Base-by-base conservation (phyloP, 2,797 vertebrate genomes). In the Malacoctenus gilli region DNA sequence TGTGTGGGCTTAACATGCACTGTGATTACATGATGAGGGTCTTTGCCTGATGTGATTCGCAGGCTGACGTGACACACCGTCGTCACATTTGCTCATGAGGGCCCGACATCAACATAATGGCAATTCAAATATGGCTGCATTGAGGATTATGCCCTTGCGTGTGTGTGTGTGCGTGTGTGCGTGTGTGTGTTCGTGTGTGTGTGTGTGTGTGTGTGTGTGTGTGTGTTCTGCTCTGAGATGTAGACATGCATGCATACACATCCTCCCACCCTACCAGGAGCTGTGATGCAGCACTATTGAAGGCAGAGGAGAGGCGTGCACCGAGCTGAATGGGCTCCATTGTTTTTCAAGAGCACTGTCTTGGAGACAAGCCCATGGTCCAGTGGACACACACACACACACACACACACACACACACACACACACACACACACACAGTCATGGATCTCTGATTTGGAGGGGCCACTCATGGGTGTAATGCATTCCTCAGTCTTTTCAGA, bases 301-400 rank as follows among this genome's bases (percentile, higher is more conserved):
- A 68, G 51, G 68, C 64, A 35, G 46, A n/a, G n/a, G n/a, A n/a
- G 71, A 70, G 66, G 59, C 56, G 59, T 54, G 59, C 68, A 14
- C 38, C 38, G 38, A 22, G 51, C 51, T 86, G 79, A 87, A 86
- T 76, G 55, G 68, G 32, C 32, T 38, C 47, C 65, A 77, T 86
- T 84, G 78, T 86, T 54, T 65, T 68, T 23, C 25, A 62, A 8
- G 35, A 39, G 43, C 59, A 59, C 71, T 72, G 49, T 79, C 68
- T 60, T 57, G 46, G 68, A 75, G 67, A 83, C 72, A 57, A 68
- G 23, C 37, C 34, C 75, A 58, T 43, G 30, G 47, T 37, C 55
- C 65, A 47, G 19, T 2, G 3, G 8, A 1, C 2, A 5, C 15
- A 12, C 18, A 20, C 30, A 48, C 56, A 28, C 41, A 40, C 4